Base-by-base conservation (phyloP, 2,797 vertebrate genomes). In the Ctenopoma kingsleyae region DNA sequence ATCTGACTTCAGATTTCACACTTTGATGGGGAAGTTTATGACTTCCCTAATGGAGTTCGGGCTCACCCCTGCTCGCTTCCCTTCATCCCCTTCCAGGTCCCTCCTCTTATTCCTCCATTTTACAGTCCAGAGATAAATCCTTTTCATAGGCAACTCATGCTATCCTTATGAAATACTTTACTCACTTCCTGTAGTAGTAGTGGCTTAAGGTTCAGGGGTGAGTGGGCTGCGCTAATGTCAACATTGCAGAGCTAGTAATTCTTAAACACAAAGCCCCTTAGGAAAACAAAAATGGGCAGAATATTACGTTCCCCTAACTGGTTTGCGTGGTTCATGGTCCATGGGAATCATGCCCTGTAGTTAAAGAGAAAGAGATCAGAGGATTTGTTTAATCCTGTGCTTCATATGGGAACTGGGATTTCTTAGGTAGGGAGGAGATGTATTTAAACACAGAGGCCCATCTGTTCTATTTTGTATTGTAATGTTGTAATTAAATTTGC, bases 101-200 rank as follows among this genome's bases (percentile, higher is more conserved):
- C 68, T 85, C 65, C 70, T 81, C 76, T 70, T 78, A 30, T 67
- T 65, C 71, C 55, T 85, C 67, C 74, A 56, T 82, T 86, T 87
- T 86, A 84, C 77, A 84, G 70, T 67, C 70, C 58, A 75, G 73
- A 89, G 84, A 88, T 88, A 89, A 92, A 93, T 81, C 82, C 77
- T 74, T 83, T 86, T 88, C 79, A 78, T 69, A 67, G 65, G 59
- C 56, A 57, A 87, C 84, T 85, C 73, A 59, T 67, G 50, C 82
- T 81, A 67, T 86, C 83, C 83, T 85, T 81, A 82, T 84, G 84
- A 91, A 90, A 78, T 73, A 80, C 80, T 90, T 85, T 80, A 67
- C 87, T 91, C 70, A 80, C 91, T 92, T 93, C 88, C 90, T 93
- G 92, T 89, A 78, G 78, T 89, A 88, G 78, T 89, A 88, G 89